phyloP scores from a whole-genome alignment of 2,113 vertebrate species.

The Hydrolagus affinis region DNA sequence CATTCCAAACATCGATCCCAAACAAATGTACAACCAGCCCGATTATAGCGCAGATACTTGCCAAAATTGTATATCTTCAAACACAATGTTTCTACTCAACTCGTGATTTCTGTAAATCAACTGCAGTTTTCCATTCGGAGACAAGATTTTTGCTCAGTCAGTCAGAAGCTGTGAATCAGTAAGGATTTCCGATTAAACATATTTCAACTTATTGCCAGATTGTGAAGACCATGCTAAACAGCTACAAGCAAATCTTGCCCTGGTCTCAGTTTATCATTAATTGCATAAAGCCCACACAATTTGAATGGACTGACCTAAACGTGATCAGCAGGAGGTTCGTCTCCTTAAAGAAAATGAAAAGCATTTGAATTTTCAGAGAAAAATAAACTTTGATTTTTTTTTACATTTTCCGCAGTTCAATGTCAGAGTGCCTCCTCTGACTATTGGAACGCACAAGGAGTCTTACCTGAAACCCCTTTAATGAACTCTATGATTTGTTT shows the following conservation, averaged over 20 bases:
- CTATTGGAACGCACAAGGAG: not conserved
- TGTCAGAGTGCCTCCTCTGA: not conserved
- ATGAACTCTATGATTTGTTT: not conserved
- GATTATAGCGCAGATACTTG: not conserved
- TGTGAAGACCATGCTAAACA: not conserved
- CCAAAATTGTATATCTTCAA: not conserved
- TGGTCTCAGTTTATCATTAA: not conserved
- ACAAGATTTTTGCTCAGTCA: not conserved
- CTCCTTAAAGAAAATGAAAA: not conserved
- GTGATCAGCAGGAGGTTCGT: not conserved
- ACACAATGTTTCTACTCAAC: slow-evolving; percentile 18
- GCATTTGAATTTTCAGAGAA: not conserved
- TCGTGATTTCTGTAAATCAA: too few relatives aligned
- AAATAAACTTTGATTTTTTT: not conserved
- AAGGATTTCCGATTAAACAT: not conserved
- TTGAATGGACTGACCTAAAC: not conserved
- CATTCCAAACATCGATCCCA: not conserved
- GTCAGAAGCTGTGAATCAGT: not conserved
- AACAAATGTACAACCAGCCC: not conserved
- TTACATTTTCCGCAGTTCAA: not conserved
- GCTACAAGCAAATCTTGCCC: not conserved
- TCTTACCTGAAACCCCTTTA: not conserved
- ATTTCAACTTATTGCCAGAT: not conserved
- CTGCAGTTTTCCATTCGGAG: not conserved
- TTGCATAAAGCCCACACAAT: not conserved